phyloP scores from a whole-genome alignment of 2,113 vertebrate genomes.

The Cynoglossus semilaevis region DNA sequence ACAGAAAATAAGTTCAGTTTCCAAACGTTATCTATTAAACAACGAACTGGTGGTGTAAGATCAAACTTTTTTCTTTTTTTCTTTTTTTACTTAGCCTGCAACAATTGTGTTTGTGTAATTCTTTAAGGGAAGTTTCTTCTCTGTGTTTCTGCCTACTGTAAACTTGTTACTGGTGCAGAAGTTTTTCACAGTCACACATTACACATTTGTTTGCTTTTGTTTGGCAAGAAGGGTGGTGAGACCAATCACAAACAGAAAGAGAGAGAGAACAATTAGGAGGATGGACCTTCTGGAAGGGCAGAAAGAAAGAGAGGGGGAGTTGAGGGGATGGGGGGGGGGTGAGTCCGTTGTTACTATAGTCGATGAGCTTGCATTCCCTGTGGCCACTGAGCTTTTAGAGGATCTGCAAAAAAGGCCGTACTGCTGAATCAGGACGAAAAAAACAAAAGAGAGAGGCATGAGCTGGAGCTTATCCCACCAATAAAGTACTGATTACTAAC shows the following conservation, averaged over 20 bases:
- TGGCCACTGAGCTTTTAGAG: constrained; percentile 68
- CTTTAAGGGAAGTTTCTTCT: constrained; percentile 36
- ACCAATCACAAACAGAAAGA: constrained; percentile 37
- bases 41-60: too few relatives aligned
- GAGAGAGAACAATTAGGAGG: constrained; percentile 36
- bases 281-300: constrained; percentile 40
- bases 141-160: constrained; percentile 44
- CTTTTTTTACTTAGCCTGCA: constrained; percentile 6
- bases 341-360: constrained; percentile 70
- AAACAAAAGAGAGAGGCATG: constrained; percentile 65
- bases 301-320: constrained; percentile 43
- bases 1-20: too few relatives aligned
- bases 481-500: constrained; percentile 50
- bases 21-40: too few relatives aligned
- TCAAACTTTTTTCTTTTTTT: too few relatives aligned
- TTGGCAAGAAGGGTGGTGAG: constrained; percentile 41
- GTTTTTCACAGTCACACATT: constrained; percentile 11
- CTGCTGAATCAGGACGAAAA: constrained; percentile 76
- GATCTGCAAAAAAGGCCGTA: constrained; percentile 59
- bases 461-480: constrained; percentile 53
- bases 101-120: constrained; percentile 44
- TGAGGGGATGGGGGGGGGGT: constrained; percentile 37
- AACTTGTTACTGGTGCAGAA: constrained; percentile 37
- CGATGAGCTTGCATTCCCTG: constrained; percentile 78
- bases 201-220: constrained; percentile 35